These are phyloP conservation scores for Lymantria dispar DNA, from an alignment of 2,888 invertebrate species.

Conservation along the genomic window DNA sequence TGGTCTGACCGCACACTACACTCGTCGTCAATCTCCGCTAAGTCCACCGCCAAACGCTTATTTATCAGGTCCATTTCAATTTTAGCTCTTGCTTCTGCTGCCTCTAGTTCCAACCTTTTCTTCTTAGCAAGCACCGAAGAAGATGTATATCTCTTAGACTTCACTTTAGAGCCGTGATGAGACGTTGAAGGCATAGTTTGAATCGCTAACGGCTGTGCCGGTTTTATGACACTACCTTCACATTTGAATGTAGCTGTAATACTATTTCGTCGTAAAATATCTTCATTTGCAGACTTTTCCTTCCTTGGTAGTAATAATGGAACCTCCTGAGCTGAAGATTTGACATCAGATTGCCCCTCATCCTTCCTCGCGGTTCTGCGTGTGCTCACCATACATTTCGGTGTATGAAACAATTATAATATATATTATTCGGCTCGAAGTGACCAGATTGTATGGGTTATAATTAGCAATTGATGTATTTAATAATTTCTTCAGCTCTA, in stretches of 20 bases:
- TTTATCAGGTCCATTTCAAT: conserved; percentile 5
- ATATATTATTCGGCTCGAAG: no score
- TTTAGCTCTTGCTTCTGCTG: neutral
- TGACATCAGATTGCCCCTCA: neutral
- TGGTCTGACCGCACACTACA: conserved; percentile 1
- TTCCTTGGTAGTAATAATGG: neutral
- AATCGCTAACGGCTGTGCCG: neutral
- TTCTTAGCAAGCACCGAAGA: neutral
- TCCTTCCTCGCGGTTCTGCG: neutral
- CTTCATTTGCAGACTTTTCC: no score
- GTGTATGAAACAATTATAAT: no score
- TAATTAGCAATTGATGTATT: no score
- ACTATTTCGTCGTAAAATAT: no score
- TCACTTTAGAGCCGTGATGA: neutral
- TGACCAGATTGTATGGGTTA: no score
- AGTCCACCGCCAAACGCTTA: conserved; percentile 6
- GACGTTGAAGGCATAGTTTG: neutral
- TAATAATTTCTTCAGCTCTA: no score
- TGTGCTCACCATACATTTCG: neutral
- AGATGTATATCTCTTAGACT: neutral
- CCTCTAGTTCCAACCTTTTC: conserved; percentile 1
- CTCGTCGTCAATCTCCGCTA: conserved; percentile 6
- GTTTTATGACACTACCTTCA: neutral
- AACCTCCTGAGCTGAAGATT: neutral
- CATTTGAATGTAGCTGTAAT: no score